Evolutionary conservation across 2,113 vertebrate genomes (phyloP), one percentile per base, ranked within the genome.

Genomic region (Crotalus horridus): DNA sequence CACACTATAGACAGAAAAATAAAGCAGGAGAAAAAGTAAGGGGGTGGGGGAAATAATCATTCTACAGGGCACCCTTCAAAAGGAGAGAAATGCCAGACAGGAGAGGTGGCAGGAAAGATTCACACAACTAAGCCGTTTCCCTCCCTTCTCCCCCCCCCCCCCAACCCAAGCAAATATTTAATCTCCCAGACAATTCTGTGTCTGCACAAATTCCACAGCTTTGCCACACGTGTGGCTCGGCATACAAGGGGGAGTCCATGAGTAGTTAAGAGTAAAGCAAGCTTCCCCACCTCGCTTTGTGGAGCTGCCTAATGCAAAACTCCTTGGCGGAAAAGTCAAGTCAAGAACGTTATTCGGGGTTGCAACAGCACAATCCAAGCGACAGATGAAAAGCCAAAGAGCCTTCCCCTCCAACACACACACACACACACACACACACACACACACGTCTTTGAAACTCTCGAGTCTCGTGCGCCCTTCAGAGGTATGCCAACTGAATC

Each of bases 71-170:
- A 46, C 24, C 1, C 20, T 87, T 33, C 6, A 56, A 39, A 21
- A 56, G 43, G 15, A 61, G 89, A 61, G 8, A 21, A 58, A 59
- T 3, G 24, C 64, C 11, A 21, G 29, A 1, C 20, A 8, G 43
- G 85, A 7, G 15, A 17, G 20, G 74, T 6, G 20, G 17, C 21
- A 29, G 39, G 43, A 6, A 10, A 46, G 64, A 17, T 39, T 58
- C 24, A 11, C 48, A 58, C 9, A 6, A 51, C 26, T 56, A 33
- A 48, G 46, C 9, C 21, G 8, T 48, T 46, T 29, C 7, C 54
- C 24, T 6, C 20, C 26, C 59, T 3, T 8, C 6, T 0, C 8
- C 1, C 1, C 10, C 1, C 10, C 3, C 29, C 61, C 2, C 3
- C 61, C 29, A 26, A 5, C 61, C 48, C 48, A 51, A 89, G 20